phyloP scores from a whole-genome alignment of 2,797 vertebrate genomes.

The Alosa sapidissima region DNA sequence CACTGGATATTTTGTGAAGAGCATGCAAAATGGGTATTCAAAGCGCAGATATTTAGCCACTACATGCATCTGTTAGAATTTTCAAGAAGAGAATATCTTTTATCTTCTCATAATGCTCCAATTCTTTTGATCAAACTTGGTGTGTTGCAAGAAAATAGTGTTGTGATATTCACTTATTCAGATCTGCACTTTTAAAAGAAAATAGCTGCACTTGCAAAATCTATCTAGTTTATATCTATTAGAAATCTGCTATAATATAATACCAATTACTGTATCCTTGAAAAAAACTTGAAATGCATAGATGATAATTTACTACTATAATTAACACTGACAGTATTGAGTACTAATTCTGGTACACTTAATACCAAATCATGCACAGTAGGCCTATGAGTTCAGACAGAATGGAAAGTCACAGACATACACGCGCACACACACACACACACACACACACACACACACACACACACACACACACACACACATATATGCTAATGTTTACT shows the following conservation, averaged over 20 bases:
- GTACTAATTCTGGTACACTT: too few species aligned
- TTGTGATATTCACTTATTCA: not conserved
- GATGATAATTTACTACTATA: not conserved
- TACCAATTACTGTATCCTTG: not conserved
- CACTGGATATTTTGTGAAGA: not conserved
- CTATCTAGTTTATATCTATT: not conserved
- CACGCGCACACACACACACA: not conserved
- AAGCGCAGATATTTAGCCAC: too few species aligned
- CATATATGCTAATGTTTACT: conserved; percentile 45
- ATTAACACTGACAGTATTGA: not conserved
- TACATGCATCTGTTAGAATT: not conserved
- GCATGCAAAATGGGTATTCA: not conserved
- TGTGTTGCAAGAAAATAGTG: too few species aligned
- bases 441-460: not conserved
- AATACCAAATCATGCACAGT: too few species aligned
- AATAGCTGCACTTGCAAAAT: not conserved
- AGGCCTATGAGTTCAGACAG: too few species aligned
- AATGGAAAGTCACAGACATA: not conserved
- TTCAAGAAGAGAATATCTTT: too few species aligned
- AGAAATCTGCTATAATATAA: not conserved
- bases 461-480: not conserved
- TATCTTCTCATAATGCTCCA: too few species aligned
- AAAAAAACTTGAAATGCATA: not conserved
- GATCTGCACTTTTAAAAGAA: not conserved
- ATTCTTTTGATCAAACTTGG: too few species aligned